These are phyloP conservation scores for Lithosia quadra DNA, from an alignment of 2,888 invertebrate species.

Conservation along the genomic window DNA sequence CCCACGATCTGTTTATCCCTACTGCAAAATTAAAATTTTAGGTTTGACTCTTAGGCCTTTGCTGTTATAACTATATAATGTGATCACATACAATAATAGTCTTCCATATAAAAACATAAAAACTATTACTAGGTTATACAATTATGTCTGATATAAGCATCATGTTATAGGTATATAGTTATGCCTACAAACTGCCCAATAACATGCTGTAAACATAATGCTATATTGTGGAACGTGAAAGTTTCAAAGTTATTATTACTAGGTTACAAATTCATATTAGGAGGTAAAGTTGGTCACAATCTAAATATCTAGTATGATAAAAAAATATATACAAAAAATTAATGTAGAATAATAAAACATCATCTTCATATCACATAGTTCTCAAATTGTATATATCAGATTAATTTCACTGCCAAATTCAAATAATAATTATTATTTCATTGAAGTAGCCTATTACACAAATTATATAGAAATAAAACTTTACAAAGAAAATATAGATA, in stretches of 20 bases:
- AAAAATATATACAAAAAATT: slow-evolving; percentile 55
- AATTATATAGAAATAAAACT: neutral
- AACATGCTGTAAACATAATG: neutral
- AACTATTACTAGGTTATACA: slow-evolving; percentile 29
- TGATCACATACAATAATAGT: slow-evolving; percentile 21
- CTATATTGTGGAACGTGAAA: neutral
- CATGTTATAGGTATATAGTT: neutral
- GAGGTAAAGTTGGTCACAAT: slow-evolving; percentile 61
- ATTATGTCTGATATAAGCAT: too few species aligned
- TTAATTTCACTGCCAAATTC: slow-evolving; percentile 34
- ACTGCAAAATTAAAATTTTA: neutral
- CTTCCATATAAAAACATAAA: slow-evolving; percentile 22
- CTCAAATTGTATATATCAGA: slow-evolving; percentile 44
- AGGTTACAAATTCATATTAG: slow-evolving; percentile 56
- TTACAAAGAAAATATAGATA: neutral
- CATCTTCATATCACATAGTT: slow-evolving; percentile 63
- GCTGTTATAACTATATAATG: neutral
- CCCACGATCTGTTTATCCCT: too few species aligned
- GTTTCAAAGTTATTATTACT: slow-evolving; percentile 16
- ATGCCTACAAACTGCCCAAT: neutral
- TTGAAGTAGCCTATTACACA: slow-evolving; percentile 11
- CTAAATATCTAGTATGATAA: slow-evolving; percentile 51
- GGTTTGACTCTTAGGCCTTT: neutral
- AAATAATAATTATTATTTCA: neutral
- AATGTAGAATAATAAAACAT: slow-evolving; percentile 58